Evolutionary conservation across 1,140 invertebrate species (phyloP).

Genomic region (Trichoplusia ni): DNA sequence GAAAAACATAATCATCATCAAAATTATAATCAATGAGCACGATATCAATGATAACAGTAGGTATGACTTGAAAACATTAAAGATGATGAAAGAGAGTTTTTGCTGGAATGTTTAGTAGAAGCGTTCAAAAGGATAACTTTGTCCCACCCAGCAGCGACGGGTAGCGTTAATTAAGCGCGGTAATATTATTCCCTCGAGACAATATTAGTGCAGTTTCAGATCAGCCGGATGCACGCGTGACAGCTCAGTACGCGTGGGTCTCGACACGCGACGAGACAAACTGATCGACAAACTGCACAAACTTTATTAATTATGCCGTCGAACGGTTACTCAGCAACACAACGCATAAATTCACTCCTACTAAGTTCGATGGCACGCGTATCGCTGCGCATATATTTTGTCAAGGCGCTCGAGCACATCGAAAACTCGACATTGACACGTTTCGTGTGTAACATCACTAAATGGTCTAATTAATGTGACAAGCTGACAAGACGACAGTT

Average conservation of each 20-base stretch:
- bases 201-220: background rate
- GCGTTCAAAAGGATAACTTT: no score
- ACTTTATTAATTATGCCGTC: background rate
- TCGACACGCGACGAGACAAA: background rate
- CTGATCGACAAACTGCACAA: background rate
- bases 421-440: background rate
- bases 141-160: background rate
- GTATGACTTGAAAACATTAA: background rate
- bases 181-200: constrained; percentile 2
- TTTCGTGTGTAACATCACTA: background rate
- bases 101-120: no score
- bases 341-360: no score
- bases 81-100: background rate
- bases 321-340: no score
- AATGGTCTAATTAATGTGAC: constrained; percentile 13
- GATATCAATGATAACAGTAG: background rate
- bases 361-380: no score
- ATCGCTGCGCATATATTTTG: background rate
- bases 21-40: no score
- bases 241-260: background rate
- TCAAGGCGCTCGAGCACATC: background rate
- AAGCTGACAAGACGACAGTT: constrained; percentile 13
- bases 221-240: background rate
- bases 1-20: no score
- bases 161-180: background rate